phyloP scores from a whole-genome alignment of 2,797 vertebrate species.

The Linurgus olivaceus region DNA sequence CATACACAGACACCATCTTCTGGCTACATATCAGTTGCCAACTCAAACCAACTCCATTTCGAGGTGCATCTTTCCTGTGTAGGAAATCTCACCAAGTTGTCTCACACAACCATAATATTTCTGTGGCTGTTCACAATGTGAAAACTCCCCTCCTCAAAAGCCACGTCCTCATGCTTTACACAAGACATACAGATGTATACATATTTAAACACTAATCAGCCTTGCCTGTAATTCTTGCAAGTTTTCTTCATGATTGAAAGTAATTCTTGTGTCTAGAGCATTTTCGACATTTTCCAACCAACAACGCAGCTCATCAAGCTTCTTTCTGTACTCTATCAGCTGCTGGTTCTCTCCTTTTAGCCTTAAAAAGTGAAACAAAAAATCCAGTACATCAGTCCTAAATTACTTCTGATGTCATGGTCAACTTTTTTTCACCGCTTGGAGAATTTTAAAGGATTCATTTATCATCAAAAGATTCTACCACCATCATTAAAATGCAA shows the following conservation, averaged over 20 bases:
- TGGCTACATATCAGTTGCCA: background rate
- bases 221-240: conserved; percentile 85
- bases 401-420: background rate
- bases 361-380: conserved; percentile 67
- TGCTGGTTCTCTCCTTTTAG: conserved; percentile 80
- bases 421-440: background rate
- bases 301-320: conserved; percentile 77
- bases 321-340: conserved; percentile 81
- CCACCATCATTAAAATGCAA: background rate
- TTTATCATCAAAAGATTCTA: background rate
- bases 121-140: background rate
- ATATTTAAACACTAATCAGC: background rate
- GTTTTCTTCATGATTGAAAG: conserved; percentile 75
- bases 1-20: background rate
- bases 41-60: background rate
- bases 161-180: background rate
- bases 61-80: background rate
- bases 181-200: background rate
- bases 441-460: background rate
- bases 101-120: background rate
- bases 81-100: background rate
- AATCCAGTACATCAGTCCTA: background rate
- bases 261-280: conserved; percentile 71
- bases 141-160: background rate
- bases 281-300: conserved; percentile 86